Evolutionary conservation across 1,140 invertebrate species (phyloP), one percentile per base, ranked within the genome.

Genomic region (Drosophila miranda): DNA sequence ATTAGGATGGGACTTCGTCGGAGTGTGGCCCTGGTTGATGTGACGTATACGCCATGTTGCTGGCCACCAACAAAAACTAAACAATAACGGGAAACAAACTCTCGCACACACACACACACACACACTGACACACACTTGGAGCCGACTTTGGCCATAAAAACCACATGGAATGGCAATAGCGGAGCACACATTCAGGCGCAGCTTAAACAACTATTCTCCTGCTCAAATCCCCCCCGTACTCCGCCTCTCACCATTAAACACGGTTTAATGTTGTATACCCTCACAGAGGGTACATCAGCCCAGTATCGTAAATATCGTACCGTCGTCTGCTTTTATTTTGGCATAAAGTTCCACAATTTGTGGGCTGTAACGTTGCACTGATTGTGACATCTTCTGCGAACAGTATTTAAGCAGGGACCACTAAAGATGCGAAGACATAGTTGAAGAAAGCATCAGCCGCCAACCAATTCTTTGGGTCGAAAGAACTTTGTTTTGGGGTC

Each of bases 161-260:
- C 50, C 30, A 45, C 48, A 61, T 45, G 13, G 34, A 30, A 52
- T 67, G 61, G 58, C 51, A 26, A 59, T 8, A 41, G 51, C 28
- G 9, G 26, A 38, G 42, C 48, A 28, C 44, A 28, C 38, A 9
- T 48, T 60, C 51, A 45, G 19, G 43, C 46, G 23, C 14, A 66
- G 64, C 58, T 61, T 61, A 69, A 69, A 78, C 50, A 55, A 58
- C 55, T 70, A 70, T 78, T 68, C 67, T 19, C 34, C 54, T 34
- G 14, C 3, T 19, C 42, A 42, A 34, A 34, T 9, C 9, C 30
- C 30, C 30, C 30, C 9, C 30, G 1, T 1, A 19, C 30, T 4
- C 9, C 34, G 3, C 9, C 9, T 9, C 9, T 9, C 9, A 9
- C 56, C 61, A 75, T 82, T 78, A 78, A 83, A 79, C 68, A 54